phyloP scores from a whole-genome alignment of 2,113 vertebrate genomes.

The Melanocharis versteri region DNA sequence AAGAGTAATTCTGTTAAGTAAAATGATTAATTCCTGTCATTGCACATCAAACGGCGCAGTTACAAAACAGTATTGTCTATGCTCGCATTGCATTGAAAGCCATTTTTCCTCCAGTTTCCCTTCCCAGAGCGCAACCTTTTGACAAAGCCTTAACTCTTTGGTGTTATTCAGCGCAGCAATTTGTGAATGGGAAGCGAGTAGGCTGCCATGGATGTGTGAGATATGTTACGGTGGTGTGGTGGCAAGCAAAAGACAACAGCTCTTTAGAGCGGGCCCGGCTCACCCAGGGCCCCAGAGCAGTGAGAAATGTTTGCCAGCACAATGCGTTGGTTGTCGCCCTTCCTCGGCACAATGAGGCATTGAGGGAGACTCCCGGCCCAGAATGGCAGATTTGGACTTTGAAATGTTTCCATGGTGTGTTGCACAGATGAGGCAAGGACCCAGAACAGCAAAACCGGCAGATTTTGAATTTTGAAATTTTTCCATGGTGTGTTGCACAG shows the following conservation, averaged over 20 bases:
- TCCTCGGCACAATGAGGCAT: slow-evolving; percentile 64
- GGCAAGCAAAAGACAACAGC: slow-evolving; percentile 80
- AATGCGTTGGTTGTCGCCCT: slow-evolving; percentile 83
- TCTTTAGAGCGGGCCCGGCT: slow-evolving; percentile 74
- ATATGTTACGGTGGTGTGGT: slow-evolving; percentile 72
- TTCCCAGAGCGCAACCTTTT: slow-evolving; percentile 73
- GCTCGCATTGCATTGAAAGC: slow-evolving; percentile 57
- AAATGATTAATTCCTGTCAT: slow-evolving; percentile 80
- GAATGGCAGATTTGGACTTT: slow-evolving; percentile 77
- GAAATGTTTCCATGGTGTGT: slow-evolving; percentile 9
- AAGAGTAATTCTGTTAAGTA: slow-evolving; percentile 80
- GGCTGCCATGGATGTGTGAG: slow-evolving; percentile 76
- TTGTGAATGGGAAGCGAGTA: slow-evolving; percentile 80
- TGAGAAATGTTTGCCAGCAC: slow-evolving; percentile 75
- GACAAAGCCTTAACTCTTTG: slow-evolving; percentile 72
- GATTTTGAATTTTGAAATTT: slow-evolving; percentile 69
- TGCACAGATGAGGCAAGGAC: not conserved
- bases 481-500: not conserved
- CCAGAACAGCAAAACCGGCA: slow-evolving; percentile 36
- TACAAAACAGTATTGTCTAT: slow-evolving; percentile 85
- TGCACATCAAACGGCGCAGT: slow-evolving; percentile 79
- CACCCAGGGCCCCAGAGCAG: slow-evolving; percentile 73
- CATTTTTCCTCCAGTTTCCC: slow-evolving; percentile 69
- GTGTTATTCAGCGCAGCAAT: slow-evolving; percentile 74
- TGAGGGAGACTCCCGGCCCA: slow-evolving; percentile 67